A percentile compares a stretch with the other conserved stretches of the same genome.
Conservation (phyloP, 2,888 invertebrate species). For the Lochmaea capreae region DNA sequence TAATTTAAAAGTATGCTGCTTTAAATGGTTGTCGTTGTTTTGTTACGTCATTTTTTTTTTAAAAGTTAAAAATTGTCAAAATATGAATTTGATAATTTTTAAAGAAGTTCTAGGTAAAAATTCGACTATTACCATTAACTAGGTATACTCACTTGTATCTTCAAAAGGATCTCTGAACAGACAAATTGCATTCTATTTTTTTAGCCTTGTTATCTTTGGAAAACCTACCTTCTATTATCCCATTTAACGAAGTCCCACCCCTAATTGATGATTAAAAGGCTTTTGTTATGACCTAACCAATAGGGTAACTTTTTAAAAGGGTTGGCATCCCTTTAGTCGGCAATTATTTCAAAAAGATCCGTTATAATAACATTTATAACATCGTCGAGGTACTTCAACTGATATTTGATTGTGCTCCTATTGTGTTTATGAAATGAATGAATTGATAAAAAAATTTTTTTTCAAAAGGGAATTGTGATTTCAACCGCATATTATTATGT, state of each 20-base stretch:
- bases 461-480: conserved; percentile 36
- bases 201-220: conserved; percentile 49
- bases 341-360: conserved; percentile 60
- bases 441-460: conserved; percentile 39
- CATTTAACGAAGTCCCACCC: conserved; percentile 52
- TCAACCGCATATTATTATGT: conserved; percentile 48
- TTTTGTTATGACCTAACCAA: conserved; percentile 50
- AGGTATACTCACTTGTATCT: no score
- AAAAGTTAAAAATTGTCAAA: no score
- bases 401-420: conserved; percentile 59
- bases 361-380: conserved; percentile 60
- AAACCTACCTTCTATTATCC: conserved; percentile 45
- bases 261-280: conserved; percentile 55
- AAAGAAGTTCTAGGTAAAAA: no score
- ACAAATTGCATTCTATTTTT: conserved; percentile 47
- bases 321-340: conserved; percentile 48
- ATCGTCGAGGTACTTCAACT: conserved; percentile 53
- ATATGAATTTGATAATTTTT: no score
- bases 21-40: no score
- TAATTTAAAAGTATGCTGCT: no score
- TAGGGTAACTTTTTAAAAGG: conserved; percentile 44
- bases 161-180: conserved; percentile 11
- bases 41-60: no score
- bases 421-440: conserved; percentile 56
- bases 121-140: no score